Evolutionary conservation across 2,113 vertebrate genomes (phyloP), one percentile per base, ranked within the genome.

Genomic region (Equus przewalskii): DNA sequence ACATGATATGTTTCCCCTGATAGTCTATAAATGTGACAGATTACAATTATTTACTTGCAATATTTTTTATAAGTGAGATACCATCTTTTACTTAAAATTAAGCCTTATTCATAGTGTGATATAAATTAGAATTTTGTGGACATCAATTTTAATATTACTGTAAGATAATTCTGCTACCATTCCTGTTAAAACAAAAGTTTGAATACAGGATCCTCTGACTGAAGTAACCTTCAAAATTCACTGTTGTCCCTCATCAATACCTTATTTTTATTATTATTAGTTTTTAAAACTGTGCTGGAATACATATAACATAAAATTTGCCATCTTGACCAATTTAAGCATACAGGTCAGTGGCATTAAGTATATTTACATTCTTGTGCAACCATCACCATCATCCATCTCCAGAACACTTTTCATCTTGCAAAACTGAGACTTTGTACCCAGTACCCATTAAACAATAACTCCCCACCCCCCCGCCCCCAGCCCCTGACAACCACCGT

Each of bases 361-460:
- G 22, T 30, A 44, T 12, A 62, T 82, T 89, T n/a, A 24, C 49
- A 73, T 30, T 86, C n/a, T 83, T 95, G 21, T 82, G 15, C 54
- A 87, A 56, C 33, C 14, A 51, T 79, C 7, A 69, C 33, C n/a
- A 64, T 24, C 28, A 56, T 75, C 54, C 11, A 33, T 56, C 19
- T 56, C n/a, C 69, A 62, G 56, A 62, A 67, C 10, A 46, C 36
- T 79, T 87, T 82, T 33, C 49, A 41, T 75, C 70, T 96, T 93
- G 65, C 72, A 73, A 94, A 94, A 89, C 18, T 69, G 64, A 92
- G 89, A 92, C 84, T 81, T 96, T 87, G 62, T 73, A 44, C 91
- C 18, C 51, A 91, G 46, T 67, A 10, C 64, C 46, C 41, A 87
- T 64, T 92, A 28, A 80, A 44, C 9, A 78, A 9, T 73, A 58